Conservation (phyloP, 1,140 invertebrate genomes). For the Meteorus sp. region DNA sequence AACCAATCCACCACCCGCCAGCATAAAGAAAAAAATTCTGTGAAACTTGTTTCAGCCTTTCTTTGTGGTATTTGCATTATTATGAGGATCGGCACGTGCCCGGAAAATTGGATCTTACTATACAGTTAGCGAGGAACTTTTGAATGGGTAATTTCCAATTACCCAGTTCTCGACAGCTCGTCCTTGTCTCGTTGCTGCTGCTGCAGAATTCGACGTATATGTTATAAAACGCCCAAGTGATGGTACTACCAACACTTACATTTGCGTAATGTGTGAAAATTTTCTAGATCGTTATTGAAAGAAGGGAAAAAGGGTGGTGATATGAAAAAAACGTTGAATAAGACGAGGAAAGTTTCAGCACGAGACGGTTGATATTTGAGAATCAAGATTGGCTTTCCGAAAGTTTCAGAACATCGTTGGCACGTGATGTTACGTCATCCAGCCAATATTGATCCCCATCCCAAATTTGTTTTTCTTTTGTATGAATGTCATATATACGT, state of each 20-base stretch:
- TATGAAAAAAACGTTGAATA: no score
- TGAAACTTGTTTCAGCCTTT: constrained; percentile 27
- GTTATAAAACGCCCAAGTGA: neutral
- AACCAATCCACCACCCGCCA: no score
- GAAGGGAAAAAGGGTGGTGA: neutral
- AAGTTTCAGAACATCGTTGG: neutral
- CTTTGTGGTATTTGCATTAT: constrained; percentile 32
- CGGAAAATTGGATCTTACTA: constrained; percentile 34
- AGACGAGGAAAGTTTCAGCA: neutral
- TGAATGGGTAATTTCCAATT: constrained; percentile 36
- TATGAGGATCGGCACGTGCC: constrained; percentile 27
- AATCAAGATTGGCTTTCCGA: neutral
- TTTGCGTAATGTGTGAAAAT: constrained; percentile 21
- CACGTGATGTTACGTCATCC: neutral
- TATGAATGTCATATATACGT: no score
- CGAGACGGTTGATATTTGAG: neutral
- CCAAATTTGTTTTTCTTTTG: neutral
- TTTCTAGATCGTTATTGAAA: constrained; percentile 3
- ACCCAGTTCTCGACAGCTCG: constrained; percentile 19
- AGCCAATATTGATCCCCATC: neutral
- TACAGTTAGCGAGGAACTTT: constrained; percentile 24
- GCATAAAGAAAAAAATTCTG: constrained; percentile 29
- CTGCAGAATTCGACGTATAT: constrained; percentile 1
- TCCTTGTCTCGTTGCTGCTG: no score
- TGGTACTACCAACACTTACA: constrained; percentile 7